Conservation (phyloP, 2,888 invertebrate genomes). For the Cyaniris semiargus region DNA sequence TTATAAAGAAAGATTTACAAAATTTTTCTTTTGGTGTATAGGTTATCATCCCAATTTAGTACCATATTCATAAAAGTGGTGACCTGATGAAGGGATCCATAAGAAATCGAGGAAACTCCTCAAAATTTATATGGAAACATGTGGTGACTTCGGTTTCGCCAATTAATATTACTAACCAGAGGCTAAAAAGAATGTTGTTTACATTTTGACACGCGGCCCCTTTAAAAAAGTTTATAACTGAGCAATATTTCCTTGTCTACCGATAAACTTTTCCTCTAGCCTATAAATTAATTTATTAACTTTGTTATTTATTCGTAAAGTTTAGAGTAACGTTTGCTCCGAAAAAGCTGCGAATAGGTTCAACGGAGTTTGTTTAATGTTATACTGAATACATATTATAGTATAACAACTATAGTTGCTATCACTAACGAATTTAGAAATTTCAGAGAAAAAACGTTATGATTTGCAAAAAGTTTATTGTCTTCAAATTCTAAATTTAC, state of each 20-base stretch:
- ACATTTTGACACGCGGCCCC: not conserved
- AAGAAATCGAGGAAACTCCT: no score
- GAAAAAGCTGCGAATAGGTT: conserved; percentile 16
- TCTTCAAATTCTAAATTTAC: no score
- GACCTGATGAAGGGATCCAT: no score
- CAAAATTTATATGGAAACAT: no score
- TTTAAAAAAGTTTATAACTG: conserved; percentile 10
- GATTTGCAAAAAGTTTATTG: no score
- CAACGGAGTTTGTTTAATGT: not conserved
- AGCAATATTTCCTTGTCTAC: conserved; percentile 31
- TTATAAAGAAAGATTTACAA: no score
- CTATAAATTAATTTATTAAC: conserved; percentile 30
- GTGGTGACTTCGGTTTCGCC: no score
- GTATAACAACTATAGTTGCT: not conserved
- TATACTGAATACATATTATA: not conserved
- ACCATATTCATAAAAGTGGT: no score
- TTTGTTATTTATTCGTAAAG: conserved; percentile 29
- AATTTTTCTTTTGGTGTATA: no score
- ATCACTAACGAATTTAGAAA: not conserved
- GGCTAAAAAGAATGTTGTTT: not conserved
- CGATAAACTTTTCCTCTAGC: conserved; percentile 25
- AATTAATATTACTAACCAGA: not conserved
- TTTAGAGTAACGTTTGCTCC: conserved; percentile 12
- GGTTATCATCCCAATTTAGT: no score
- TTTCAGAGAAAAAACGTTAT: no score